These are phyloP conservation scores for Cyprinodon brontotheroides DNA, from an alignment of 2,113 vertebrate species.

Conservation along the genomic window DNA sequence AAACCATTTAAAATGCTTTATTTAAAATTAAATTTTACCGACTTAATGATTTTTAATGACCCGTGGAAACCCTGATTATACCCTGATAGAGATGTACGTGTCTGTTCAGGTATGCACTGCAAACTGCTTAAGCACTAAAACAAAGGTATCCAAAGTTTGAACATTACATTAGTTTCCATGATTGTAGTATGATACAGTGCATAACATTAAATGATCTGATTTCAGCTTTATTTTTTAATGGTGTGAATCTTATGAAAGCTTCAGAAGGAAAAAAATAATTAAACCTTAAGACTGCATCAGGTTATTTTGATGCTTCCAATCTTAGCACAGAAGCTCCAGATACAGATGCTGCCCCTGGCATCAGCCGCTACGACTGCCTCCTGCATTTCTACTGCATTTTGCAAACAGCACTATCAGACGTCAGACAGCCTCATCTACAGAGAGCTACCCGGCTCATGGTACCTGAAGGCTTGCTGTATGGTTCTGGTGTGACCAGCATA, in stretches of 20 bases:
- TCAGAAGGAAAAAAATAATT: too few species aligned
- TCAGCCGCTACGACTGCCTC: constrained; percentile 33
- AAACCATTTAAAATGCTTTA: too few species aligned
- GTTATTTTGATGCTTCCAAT: constrained; percentile 31
- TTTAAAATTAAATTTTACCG: too few species aligned
- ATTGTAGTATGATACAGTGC: neutral
- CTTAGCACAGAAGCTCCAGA: constrained; percentile 42
- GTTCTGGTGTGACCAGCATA: constrained; percentile 17
- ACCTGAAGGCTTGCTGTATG: constrained; percentile 5
- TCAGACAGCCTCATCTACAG: constrained; percentile 47
- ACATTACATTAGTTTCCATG: neutral
- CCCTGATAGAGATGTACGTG: too few species aligned
- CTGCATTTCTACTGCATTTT: constrained; percentile 52
- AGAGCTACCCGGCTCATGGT: constrained; percentile 23
- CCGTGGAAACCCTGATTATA: too few species aligned
- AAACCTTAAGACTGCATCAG: neutral
- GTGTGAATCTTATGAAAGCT: too few species aligned
- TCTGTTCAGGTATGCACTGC: too few species aligned
- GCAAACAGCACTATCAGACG: constrained; percentile 57
- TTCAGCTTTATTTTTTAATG: neutral
- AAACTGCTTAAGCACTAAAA: neutral
- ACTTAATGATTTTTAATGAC: too few species aligned
- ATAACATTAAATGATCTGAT: neutral
- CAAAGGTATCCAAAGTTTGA: neutral
- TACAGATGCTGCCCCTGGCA: constrained; percentile 59